Conservation (phyloP, 2,113 vertebrate genomes). For the Cyrtonyx montezumae region DNA sequence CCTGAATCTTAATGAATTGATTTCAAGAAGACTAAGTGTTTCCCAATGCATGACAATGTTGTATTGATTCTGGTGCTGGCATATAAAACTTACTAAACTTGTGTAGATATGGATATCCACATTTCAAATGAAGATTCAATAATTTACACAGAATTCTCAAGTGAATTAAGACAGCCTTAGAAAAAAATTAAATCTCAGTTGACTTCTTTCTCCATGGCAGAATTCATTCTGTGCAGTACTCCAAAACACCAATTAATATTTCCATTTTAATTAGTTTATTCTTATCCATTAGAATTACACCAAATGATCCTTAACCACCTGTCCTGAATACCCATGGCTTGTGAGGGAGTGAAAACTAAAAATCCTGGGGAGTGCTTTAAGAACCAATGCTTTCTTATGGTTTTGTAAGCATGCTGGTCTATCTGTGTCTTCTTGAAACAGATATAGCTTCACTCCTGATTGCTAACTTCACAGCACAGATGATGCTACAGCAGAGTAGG, state of each 20-base stretch:
- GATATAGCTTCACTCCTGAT: not conserved
- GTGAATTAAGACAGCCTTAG: not conserved
- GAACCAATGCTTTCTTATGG: not conserved
- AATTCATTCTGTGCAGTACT: not conserved
- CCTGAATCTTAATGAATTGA: not conserved
- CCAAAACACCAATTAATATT: not conserved
- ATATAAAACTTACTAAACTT: not conserved
- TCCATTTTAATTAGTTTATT: not conserved
- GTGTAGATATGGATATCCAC: not conserved
- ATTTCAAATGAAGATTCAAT: slow-evolving; percentile 4
- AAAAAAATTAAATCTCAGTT: not conserved
- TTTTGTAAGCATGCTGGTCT: not conserved
- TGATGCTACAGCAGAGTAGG: not conserved
- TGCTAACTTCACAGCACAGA: not conserved
- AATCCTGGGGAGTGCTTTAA: not conserved
- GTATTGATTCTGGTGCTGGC: not conserved
- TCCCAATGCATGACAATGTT: not conserved
- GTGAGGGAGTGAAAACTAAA: not conserved
- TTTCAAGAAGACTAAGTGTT: not conserved
- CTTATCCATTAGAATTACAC: not conserved
- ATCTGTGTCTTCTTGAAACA: not conserved
- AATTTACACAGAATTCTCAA: not conserved
- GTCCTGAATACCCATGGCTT: not conserved
- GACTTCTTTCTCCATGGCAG: not conserved
- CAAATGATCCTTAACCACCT: not conserved